Conservation (phyloP, 2,113 vertebrate species). For the Amphiprion ocellaris region DNA sequence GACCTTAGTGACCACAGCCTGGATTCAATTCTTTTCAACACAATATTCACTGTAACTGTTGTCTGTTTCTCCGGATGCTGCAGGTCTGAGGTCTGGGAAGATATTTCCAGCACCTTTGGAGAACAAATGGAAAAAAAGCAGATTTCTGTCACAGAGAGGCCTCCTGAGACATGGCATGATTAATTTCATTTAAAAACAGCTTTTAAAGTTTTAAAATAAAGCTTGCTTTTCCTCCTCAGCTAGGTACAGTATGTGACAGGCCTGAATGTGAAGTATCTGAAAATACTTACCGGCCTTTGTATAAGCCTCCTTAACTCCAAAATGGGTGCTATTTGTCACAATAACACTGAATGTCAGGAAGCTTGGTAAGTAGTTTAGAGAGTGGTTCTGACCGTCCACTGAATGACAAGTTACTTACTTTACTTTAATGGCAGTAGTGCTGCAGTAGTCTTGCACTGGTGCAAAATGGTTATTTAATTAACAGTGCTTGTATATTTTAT, state of each 20-base stretch:
- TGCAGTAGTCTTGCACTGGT: neutral
- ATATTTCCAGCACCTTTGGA: slow-evolving; percentile 18
- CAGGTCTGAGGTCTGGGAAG: neutral
- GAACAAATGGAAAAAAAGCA: slow-evolving; percentile 10
- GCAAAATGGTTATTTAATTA: neutral
- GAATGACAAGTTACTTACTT: slow-evolving; percentile 13
- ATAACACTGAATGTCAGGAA: slow-evolving; percentile 33
- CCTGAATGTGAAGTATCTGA: neutral
- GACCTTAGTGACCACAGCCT: slow-evolving; percentile 12
- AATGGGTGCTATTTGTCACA: slow-evolving; percentile 43
- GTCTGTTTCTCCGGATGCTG: neutral
- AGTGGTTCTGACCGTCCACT: slow-evolving; percentile 14
- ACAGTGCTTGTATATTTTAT: neutral
- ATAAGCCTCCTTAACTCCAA: slow-evolving; percentile 19
- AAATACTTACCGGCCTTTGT: slow-evolving; percentile 13
- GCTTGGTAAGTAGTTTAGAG: slow-evolving; percentile 12
- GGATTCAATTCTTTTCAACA: slow-evolving; percentile 22
- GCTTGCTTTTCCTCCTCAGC: neutral
- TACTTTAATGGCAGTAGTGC: neutral
- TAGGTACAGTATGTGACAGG: slow-evolving; percentile 9
- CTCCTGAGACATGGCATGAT: neutral
- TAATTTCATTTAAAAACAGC: neutral
- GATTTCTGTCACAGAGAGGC: slow-evolving; percentile 10
- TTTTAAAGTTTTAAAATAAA: neutral
- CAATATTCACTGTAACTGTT: neutral